These are phyloP conservation scores for Zaprionus inermis DNA, from an alignment of 1,140 invertebrate genomes.

Conservation along the genomic window DNA sequence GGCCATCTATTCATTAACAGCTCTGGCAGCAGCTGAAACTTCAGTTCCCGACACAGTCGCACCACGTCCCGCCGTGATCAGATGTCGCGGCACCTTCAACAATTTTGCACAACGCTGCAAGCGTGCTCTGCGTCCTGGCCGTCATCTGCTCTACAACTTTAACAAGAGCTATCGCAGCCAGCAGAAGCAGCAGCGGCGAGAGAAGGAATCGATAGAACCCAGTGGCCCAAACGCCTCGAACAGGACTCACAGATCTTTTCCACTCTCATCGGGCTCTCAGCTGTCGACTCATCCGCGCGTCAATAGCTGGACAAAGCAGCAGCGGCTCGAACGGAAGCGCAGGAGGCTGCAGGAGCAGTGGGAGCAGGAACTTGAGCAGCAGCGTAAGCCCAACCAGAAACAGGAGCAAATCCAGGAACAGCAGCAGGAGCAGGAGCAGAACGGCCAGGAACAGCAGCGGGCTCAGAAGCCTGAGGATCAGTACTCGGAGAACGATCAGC, in stretches of 20 bases:
- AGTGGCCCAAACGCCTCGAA: neutral
- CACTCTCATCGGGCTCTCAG: no score
- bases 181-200: neutral
- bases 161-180: neutral
- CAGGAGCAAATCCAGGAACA: neutral
- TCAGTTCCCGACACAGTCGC: neutral
- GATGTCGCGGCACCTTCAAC: conserved; percentile 4
- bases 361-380: neutral
- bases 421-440: neutral
- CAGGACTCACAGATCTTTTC: neutral
- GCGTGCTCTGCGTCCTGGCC: conserved; percentile 33
- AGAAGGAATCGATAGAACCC: neutral
- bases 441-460: no score
- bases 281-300: neutral
- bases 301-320: neutral
- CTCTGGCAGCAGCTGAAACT: neutral
- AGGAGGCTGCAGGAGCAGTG: neutral
- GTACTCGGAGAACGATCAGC: no score
- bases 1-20: no score
- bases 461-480: no score
- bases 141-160: conserved; percentile 57
- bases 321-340: neutral
- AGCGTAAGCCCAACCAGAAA: no score
- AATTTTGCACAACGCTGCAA: conserved; percentile 32
- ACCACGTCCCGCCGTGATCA: neutral